Conservation (phyloP, 2,797 vertebrate species). For the Poecilia gillii region DNA sequence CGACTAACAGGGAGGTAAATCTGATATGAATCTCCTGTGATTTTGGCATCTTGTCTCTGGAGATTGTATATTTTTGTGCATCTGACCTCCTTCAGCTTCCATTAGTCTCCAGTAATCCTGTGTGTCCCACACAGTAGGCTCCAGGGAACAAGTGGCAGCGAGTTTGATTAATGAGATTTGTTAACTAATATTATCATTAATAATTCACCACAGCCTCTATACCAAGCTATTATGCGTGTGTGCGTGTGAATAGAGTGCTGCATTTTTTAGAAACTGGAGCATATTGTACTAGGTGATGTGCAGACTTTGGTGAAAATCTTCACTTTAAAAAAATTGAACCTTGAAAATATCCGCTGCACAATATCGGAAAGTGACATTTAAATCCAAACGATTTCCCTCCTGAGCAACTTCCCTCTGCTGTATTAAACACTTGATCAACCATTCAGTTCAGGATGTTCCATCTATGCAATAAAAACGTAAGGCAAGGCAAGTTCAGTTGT, state of each 20-base stretch:
- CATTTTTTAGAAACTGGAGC: slow-evolving; percentile 8
- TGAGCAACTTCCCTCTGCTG: background rate
- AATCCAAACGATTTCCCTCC: background rate
- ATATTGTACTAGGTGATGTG: background rate
- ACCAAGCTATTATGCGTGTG: slow-evolving; percentile 29
- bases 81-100: slow-evolving; percentile 51
- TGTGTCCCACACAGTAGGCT: slow-evolving; percentile 48
- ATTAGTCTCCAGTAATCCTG: slow-evolving; percentile 62
- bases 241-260: slow-evolving; percentile 1
- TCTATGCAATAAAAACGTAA: background rate
- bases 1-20: slow-evolving; percentile 14
- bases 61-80: slow-evolving; percentile 54
- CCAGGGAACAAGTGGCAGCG: slow-evolving; percentile 36
- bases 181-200: slow-evolving; percentile 50
- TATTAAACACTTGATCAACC: background rate
- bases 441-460: slow-evolving; percentile 6
- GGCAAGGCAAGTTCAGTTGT: background rate
- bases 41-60: slow-evolving; percentile 21
- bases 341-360: background rate
- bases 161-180: slow-evolving; percentile 34
- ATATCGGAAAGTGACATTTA: background rate
- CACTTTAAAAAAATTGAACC: background rate
- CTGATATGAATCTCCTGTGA: slow-evolving; percentile 20
- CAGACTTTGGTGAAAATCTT: background rate
- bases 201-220: slow-evolving; percentile 43